Evolutionary conservation across 2,888 invertebrate genomes (phyloP).

Genomic region (Dioctria linearis): DNA sequence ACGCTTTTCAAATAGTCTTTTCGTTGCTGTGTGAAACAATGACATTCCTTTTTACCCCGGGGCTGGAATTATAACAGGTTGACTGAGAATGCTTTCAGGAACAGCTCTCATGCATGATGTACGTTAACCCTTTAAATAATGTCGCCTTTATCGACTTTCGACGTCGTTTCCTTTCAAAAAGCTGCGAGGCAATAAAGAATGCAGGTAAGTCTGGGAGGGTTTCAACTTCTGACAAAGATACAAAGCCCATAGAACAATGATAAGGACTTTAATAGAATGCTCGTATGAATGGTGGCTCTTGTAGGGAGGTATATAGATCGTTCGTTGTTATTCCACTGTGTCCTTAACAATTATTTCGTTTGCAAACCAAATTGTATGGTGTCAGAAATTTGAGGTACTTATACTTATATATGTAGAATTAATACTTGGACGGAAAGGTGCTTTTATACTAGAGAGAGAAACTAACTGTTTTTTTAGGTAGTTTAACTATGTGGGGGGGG

Average conservation of each 20-base stretch:
- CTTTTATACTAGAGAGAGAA: too few species aligned
- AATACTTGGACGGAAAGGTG: too few species aligned
- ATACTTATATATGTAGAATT: too few species aligned
- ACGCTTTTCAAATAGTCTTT: slow-evolving; percentile 33
- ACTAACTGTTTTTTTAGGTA: too few species aligned
- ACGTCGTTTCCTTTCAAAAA: slow-evolving; percentile 10
- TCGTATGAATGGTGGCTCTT: slow-evolving; percentile 11
- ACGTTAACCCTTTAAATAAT: slow-evolving; percentile 42
- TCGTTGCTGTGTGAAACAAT: slow-evolving; percentile 34
- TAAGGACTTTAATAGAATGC: slow-evolving; percentile 16
- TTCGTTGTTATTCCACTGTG: too few species aligned
- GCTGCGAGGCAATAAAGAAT: slow-evolving; percentile 5
- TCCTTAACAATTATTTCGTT: too few species aligned
- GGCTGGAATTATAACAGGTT: slow-evolving; percentile 14
- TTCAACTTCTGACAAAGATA: slow-evolving; percentile 16
- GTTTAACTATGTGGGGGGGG: too few species aligned
- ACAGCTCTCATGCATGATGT: slow-evolving; percentile 38
- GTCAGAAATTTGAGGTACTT: too few species aligned
- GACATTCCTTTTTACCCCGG: slow-evolving; percentile 19
- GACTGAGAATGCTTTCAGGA: slow-evolving; percentile 21
- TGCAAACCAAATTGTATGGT: too few species aligned
- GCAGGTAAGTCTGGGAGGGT: neutral
- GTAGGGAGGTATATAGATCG: too few species aligned
- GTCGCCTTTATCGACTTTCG: slow-evolving; percentile 31
- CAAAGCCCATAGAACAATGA: slow-evolving; percentile 22